Percentiles rank a stretch among this genome's conserved stretches.
Conservation (phyloP, 2,113 vertebrate species). For the Rhynchomys soricoides region DNA sequence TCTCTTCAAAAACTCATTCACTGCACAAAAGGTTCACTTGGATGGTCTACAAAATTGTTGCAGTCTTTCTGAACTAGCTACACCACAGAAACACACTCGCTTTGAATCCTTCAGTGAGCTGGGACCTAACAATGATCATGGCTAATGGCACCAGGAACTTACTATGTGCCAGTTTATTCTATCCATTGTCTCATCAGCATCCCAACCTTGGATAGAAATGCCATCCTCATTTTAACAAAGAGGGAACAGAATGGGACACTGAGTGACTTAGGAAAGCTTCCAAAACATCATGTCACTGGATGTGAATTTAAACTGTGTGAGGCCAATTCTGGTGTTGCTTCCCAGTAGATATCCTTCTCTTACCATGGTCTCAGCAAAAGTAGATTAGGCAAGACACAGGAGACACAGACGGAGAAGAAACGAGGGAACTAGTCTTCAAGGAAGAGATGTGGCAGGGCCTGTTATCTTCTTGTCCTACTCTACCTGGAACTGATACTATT, state of each 20-base stretch:
- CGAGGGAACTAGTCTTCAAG: background rate
- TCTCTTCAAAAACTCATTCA: constrained; percentile 25
- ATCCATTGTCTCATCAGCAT: background rate
- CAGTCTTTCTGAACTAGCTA: constrained; percentile 14
- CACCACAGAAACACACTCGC: background rate
- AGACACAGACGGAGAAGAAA: background rate
- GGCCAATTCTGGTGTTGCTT: background rate
- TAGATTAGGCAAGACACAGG: background rate
- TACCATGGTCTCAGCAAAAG: background rate
- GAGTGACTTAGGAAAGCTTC: background rate
- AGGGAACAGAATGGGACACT: background rate
- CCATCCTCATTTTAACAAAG: background rate
- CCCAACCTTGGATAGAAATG: background rate
- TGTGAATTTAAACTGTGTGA: background rate
- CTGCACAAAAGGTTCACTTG: background rate
- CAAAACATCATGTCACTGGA: background rate
- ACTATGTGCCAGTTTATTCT: background rate
- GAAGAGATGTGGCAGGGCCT: background rate
- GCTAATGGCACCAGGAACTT: background rate
- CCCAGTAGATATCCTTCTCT: background rate
- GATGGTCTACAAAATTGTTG: constrained; percentile 2
- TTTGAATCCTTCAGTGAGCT: background rate
- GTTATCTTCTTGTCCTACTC: background rate
- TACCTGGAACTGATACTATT: background rate
- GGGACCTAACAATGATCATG: background rate